phyloP scores from a whole-genome alignment of 2,888 invertebrate species.

The Phortica okadai region DNA sequence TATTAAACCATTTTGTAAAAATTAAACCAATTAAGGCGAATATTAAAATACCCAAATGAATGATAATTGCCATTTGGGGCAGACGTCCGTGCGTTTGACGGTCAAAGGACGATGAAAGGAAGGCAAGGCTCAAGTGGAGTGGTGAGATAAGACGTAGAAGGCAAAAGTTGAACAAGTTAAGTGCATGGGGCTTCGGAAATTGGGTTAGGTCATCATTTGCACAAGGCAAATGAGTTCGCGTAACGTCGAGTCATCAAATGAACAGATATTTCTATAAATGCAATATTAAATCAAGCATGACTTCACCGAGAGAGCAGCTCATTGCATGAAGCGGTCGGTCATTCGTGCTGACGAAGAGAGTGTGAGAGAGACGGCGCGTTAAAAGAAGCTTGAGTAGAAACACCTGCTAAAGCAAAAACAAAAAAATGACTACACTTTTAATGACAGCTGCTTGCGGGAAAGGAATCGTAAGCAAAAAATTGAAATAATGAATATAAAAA shows the following conservation, averaged over 20 bases:
- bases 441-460: constrained; percentile 12
- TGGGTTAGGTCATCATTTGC: background rate
- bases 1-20: constrained; percentile 25
- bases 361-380: too few species aligned
- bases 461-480: background rate
- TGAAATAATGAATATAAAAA: background rate
- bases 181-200: background rate
- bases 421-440: background rate
- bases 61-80: constrained; percentile 9
- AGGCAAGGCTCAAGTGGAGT: too few species aligned
- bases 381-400: background rate
- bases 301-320: background rate
- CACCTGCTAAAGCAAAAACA: constrained; percentile 16
- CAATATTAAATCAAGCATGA: background rate
- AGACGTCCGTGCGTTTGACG: too few species aligned
- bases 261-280: background rate
- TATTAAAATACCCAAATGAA: constrained; percentile 18
- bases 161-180: background rate
- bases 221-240: background rate
- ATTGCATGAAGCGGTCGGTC: background rate
- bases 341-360: background rate
- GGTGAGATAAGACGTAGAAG: too few species aligned
- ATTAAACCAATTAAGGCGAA: constrained; percentile 29
- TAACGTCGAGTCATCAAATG: background rate
- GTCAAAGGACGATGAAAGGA: too few species aligned